A percentile compares a stretch with the other conserved stretches of the same genome.
Conservation (phyloP, 2,888 invertebrate species). For the Eurytoma californica region DNA sequence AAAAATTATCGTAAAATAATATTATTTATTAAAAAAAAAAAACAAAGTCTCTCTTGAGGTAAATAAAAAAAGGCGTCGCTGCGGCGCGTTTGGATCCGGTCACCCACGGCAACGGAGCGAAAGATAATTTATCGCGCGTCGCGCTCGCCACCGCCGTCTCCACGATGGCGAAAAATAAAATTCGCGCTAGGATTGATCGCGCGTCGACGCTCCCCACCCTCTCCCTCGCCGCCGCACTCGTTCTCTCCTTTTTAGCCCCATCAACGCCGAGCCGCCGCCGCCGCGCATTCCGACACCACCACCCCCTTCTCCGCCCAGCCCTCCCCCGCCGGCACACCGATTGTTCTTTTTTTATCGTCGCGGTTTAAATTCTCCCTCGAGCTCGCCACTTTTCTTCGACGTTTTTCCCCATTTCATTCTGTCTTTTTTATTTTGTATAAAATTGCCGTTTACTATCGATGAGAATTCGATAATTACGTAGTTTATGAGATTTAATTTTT, state of each 20-base stretch:
- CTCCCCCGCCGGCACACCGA: not conserved
- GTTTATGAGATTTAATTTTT: too few relatives aligned
- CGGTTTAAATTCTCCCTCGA: not conserved
- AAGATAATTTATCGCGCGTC: conserved; percentile 28
- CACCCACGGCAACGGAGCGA: conserved; percentile 23
- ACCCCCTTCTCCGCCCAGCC: not conserved
- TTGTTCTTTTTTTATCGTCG: not conserved
- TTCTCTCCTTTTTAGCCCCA: conserved; percentile 4
- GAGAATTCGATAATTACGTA: too few relatives aligned
- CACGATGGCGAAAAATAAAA: conserved; percentile 31
- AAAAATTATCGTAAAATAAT: too few relatives aligned
- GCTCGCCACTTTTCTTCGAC: too few relatives aligned
- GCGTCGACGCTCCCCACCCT: not conserved
- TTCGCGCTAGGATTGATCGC: conserved; percentile 39
- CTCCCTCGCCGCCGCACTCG: not conserved
- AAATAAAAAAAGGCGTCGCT: not conserved
- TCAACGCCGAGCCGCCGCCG: not conserved
- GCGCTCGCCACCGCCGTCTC: not conserved
- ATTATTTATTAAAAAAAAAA: too few relatives aligned
- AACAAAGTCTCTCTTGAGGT: too few relatives aligned
- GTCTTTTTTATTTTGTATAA: too few relatives aligned
- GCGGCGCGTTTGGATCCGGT: conserved; percentile 4
- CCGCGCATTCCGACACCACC: conserved; percentile 17
- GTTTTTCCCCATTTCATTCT: too few relatives aligned
- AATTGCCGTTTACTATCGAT: too few relatives aligned